These are phyloP conservation scores for Nasua narica DNA, from an alignment of 2,797 vertebrate genomes.

Conservation along the genomic window DNA sequence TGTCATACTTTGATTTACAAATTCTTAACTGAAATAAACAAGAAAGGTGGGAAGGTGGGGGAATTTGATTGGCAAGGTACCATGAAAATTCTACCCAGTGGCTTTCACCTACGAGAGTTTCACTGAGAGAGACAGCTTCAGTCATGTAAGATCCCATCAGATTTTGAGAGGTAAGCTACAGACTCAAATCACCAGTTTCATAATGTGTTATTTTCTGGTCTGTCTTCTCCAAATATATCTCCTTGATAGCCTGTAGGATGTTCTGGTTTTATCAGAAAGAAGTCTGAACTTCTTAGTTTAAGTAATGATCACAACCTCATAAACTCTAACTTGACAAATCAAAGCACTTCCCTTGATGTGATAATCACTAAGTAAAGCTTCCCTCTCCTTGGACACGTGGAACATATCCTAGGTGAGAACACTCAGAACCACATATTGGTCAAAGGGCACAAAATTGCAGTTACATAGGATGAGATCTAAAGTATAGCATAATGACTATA, in stretches of 20 bases:
- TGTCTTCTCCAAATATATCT: not conserved
- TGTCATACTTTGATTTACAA: not conserved
- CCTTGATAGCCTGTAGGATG: not conserved
- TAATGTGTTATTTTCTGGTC: not conserved
- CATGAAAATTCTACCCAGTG: not conserved
- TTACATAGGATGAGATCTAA: not conserved
- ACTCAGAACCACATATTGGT: not conserved
- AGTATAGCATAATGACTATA: not conserved
- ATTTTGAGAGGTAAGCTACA: not conserved
- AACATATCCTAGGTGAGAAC: not conserved
- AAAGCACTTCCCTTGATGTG: fast-evolving
- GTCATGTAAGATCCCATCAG: not conserved
- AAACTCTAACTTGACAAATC: not conserved
- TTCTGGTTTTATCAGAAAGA: not conserved
- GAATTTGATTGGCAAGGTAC: not conserved
- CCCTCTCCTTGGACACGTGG: not conserved
- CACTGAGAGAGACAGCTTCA: not conserved
- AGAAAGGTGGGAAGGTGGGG: not conserved
- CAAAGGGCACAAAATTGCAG: not conserved
- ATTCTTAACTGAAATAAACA: conserved; percentile 2
- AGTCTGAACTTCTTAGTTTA: not conserved
- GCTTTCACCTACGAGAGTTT: not conserved
- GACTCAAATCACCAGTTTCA: not conserved
- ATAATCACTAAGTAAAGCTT: not conserved
- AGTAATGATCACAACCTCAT: not conserved